These are phyloP conservation scores for Chrysocyon brachyurus DNA, from an alignment of 2,797 vertebrate species.

Conservation along the genomic window DNA sequence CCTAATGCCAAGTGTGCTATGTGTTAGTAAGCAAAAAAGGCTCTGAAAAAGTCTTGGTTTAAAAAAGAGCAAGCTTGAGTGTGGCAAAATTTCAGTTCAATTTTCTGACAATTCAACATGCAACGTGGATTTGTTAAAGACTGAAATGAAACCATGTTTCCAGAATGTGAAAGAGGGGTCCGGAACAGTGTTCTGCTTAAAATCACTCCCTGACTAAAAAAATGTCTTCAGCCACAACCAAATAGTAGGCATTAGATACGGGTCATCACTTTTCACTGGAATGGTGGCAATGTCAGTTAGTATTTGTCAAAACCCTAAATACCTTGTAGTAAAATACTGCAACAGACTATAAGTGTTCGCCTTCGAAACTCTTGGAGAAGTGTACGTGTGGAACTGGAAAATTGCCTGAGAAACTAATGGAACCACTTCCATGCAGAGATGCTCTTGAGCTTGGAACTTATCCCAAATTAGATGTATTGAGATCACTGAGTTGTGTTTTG, in stretches of 20 bases:
- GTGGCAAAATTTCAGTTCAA: neutral
- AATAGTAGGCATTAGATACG: slow-evolving; percentile 77
- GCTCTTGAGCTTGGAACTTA: slow-evolving; percentile 68
- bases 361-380: slow-evolving; percentile 75
- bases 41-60: neutral
- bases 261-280: slow-evolving; percentile 83
- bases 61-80: neutral
- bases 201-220: slow-evolving; percentile 64
- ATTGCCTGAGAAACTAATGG: slow-evolving; percentile 74
- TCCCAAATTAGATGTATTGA: slow-evolving; percentile 60
- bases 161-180: rapidly evolving
- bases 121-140: neutral
- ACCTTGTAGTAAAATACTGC: slow-evolving; percentile 78
- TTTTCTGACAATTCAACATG: neutral
- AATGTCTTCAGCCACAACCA: slow-evolving; percentile 65
- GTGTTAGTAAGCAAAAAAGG: slow-evolving; percentile 63
- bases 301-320: slow-evolving; percentile 87
- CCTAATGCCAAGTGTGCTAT: slow-evolving; percentile 69
- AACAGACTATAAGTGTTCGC: slow-evolving; percentile 77
- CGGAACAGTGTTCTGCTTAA: slow-evolving; percentile 49
- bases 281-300: slow-evolving; percentile 79
- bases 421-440: slow-evolving; percentile 74
- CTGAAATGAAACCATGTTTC: slow-evolving; percentile 20
- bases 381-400: slow-evolving; percentile 72
- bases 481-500: slow-evolving; percentile 65